A percentile compares a stretch with the other conserved stretches of the same genome.
These are phyloP conservation scores for Serilophus lunatus DNA, from an alignment of 2,113 vertebrate species.

Conservation along the genomic window DNA sequence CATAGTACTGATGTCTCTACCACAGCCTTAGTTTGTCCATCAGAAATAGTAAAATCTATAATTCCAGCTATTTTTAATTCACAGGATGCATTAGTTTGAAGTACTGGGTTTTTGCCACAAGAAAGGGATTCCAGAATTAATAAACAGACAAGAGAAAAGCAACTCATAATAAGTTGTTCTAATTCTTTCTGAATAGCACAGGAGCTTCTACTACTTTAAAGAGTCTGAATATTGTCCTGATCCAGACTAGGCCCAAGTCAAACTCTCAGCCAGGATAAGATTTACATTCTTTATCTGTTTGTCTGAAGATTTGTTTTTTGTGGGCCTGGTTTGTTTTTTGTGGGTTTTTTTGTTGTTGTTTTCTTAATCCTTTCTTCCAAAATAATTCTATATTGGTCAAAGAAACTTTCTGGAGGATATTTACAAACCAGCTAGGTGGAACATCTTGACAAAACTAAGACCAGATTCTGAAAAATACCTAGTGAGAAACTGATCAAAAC, in stretches of 20 bases:
- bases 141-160: background rate
- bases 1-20: background rate
- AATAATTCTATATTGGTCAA: background rate
- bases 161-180: background rate
- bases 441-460: background rate
- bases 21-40: background rate
- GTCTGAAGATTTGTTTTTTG: background rate
- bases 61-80: background rate
- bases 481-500: background rate
- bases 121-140: background rate
- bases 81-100: background rate
- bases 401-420: background rate
- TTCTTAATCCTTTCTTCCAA: background rate
- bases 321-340: background rate
- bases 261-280: background rate
- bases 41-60: background rate
- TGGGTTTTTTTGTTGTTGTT: background rate
- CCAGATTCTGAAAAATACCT: background rate
- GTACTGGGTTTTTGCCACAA: background rate
- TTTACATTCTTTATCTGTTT: background rate
- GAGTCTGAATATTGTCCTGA: background rate
- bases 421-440: background rate
- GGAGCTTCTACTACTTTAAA: background rate
- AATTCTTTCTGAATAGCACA: background rate
- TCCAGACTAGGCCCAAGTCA: background rate